phyloP scores from a whole-genome alignment of 2,113 vertebrate genomes.

The Eleginops maclovinus region DNA sequence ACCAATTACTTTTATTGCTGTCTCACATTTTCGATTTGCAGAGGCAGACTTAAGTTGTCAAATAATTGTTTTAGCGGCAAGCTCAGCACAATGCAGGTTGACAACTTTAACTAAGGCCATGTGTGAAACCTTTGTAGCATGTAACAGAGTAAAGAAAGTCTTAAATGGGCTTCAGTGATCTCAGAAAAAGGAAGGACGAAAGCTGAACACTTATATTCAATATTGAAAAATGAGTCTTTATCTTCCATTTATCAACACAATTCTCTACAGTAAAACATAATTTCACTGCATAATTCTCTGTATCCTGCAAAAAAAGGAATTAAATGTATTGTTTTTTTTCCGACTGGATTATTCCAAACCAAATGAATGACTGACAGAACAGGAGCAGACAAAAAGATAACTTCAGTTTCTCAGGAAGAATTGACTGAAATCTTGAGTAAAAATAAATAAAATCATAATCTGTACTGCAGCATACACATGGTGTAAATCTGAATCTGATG shows the following conservation, averaged over 20 bases:
- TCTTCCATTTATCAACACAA: constrained; percentile 12
- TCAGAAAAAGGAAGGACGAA: constrained; percentile 5
- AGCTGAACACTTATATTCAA: constrained; percentile 15
- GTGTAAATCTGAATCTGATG: constrained; percentile 67
- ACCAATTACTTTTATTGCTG: constrained; percentile 45
- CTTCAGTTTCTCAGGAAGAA: constrained; percentile 1
- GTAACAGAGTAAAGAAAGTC: constrained; percentile 27
- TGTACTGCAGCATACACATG: background rate
- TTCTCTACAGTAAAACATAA: constrained; percentile 2
- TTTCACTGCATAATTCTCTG: constrained; percentile 24
- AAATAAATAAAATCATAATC: constrained; percentile 21
- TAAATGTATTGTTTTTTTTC: constrained; percentile 26
- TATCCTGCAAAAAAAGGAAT: background rate
- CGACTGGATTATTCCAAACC: background rate
- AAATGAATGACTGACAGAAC: constrained; percentile 1
- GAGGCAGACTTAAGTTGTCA: constrained; percentile 39
- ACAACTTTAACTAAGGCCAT: constrained; percentile 26
- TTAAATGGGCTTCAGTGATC: constrained; percentile 10
- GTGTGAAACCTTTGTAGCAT: constrained; percentile 31
- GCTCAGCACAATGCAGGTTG: constrained; percentile 13
- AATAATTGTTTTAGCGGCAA: constrained; percentile 44
- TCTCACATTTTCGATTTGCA: constrained; percentile 37
- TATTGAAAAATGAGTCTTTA: constrained; percentile 16
- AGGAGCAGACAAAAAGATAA: background rate
- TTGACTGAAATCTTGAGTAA: constrained; percentile 29